Evolutionary conservation across 2,113 vertebrate species (phyloP), one percentile per base, ranked within the genome.

Genomic region (Chionodraco myersi): DNA sequence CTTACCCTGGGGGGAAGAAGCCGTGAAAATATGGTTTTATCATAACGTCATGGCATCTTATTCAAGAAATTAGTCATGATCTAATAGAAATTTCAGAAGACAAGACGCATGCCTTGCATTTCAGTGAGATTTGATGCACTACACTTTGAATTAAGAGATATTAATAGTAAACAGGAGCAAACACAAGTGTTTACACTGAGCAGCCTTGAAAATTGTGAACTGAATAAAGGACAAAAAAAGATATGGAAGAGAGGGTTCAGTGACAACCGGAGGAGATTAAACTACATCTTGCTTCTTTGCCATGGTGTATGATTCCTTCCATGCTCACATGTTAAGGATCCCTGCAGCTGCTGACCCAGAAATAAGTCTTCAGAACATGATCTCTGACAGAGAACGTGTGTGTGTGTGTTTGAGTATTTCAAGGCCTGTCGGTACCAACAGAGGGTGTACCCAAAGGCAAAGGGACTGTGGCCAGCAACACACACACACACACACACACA

Each of bases 301-400:
- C 77, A 57, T 64, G 26, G 30, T 74, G 54, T 53, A 18, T 47
- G 70, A 78, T 83, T 75, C 57, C 13, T 69, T 57, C 41, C 36
- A 34, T 75, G 88, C 60, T 78, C 75, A 80, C 74, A 80, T 83
- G 72, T 48, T 56, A 54, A 65, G 26, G 65, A 82, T 52, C 60
- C 58, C 68, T 80, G 72, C 77, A 85, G 82, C 89, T 87, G 80
- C 80, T 89, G 85, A 91, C 79, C 84, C 75, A 89, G 67, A 92
- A 87, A 92, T 66, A 90, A 83, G 60, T 61, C 72, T 64, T 58
- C 53, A 70, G 52, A 86, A 84, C 82, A 85, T 85, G 83, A 87
- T 90, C 68, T 74, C 72, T 47, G 68, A 75, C 54, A 52, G 84
- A 82, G 53, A 75, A 64, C 23, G 49, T 49, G 75, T 69, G 83